Conservation (phyloP, 2,888 invertebrate species). For the Idaea straminata region DNA sequence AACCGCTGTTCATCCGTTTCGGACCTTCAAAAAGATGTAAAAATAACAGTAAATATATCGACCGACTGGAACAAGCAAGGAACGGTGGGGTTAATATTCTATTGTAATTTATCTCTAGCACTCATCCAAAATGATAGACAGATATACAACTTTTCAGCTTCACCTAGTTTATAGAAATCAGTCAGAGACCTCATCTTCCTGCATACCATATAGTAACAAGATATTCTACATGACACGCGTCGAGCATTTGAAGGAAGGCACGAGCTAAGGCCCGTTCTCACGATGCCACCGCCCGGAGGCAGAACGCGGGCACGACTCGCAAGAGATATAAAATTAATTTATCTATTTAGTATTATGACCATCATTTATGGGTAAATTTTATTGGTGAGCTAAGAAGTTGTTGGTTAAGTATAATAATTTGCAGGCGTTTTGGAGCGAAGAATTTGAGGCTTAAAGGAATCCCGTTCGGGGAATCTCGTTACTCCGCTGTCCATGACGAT, state of each 20-base stretch:
- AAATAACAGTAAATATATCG: too few relatives aligned
- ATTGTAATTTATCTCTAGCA: too few relatives aligned
- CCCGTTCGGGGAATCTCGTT: background rate
- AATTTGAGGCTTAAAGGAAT: background rate
- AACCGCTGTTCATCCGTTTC: too few relatives aligned
- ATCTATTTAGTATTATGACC: conserved; percentile 67
- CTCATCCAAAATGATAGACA: too few relatives aligned
- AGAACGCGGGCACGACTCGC: conserved; percentile 66
- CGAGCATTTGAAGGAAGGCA: conserved; percentile 33
- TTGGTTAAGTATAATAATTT: background rate
- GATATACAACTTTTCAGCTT: too few relatives aligned
- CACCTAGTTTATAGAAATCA: conserved; percentile 11
- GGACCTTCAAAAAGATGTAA: too few relatives aligned
- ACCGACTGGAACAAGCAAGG: too few relatives aligned
- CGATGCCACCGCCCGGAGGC: conserved; percentile 74
- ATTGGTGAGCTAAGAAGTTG: background rate
- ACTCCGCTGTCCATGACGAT: background rate
- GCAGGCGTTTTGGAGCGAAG: background rate
- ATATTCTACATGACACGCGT: conserved; percentile 23
- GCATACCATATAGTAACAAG: conserved; percentile 2
- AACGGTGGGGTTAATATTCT: too few relatives aligned
- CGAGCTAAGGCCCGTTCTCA: conserved; percentile 60
- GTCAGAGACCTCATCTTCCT: background rate
- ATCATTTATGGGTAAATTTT: conserved; percentile 25
- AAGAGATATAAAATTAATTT: conserved; percentile 77